Percentiles rank a stretch among this genome's conserved stretches.
phyloP scores from a whole-genome alignment of 2,888 invertebrate genomes.

The Nomada hirtipes region DNA sequence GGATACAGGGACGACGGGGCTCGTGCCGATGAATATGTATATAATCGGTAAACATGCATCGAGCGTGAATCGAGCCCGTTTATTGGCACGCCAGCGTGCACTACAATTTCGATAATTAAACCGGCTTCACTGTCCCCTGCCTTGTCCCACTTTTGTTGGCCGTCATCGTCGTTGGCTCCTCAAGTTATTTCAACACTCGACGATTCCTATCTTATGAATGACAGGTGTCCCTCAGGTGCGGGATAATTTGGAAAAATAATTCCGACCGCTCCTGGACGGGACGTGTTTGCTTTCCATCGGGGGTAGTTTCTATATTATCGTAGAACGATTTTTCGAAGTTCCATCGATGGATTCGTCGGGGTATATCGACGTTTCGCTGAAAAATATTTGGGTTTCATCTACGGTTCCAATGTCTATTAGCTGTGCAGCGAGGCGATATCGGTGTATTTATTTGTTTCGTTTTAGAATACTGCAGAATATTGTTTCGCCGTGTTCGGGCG shows the following conservation, averaged over 20 bases:
- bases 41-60: conserved; percentile 45
- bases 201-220: conserved; percentile 29
- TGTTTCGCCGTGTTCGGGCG: background rate
- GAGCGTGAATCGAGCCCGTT: conserved; percentile 43
- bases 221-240: background rate
- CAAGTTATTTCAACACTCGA: background rate
- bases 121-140: conserved; percentile 8
- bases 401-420: background rate
- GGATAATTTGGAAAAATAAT: conserved; percentile 29
- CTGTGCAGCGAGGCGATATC: background rate
- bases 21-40: conserved; percentile 44
- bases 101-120: conserved; percentile 57
- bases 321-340: background rate
- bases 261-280: background rate
- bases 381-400: conserved; percentile 42
- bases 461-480: no score
- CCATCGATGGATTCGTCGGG: background rate
- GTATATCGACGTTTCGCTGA: background rate
- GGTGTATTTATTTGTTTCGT: background rate
- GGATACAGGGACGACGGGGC: conserved; percentile 15
- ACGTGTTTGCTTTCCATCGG: conserved; percentile 36
- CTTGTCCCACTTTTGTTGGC: conserved; percentile 24
- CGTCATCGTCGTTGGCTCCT: conserved; percentile 19
- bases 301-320: conserved; percentile 2
- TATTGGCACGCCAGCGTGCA: conserved; percentile 25